phyloP scores from a whole-genome alignment of 2,888 invertebrate genomes.

The Limenitis camilla region DNA sequence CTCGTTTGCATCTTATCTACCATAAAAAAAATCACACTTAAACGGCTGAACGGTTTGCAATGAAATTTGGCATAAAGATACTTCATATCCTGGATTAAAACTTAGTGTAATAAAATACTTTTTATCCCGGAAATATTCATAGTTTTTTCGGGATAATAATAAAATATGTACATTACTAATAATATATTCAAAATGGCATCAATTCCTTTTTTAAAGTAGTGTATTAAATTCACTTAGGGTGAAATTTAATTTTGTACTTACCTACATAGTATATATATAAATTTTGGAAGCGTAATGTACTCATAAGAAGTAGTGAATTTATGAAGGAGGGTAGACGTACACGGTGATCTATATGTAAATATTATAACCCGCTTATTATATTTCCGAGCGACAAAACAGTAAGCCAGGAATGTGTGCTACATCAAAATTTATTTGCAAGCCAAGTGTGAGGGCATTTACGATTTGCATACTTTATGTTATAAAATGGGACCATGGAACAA shows the following conservation, averaged over 20 bases:
- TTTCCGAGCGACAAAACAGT: slow-evolving; percentile 49
- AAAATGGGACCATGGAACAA: too few species aligned
- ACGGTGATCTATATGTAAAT: slow-evolving; percentile 72
- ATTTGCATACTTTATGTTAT: slow-evolving; percentile 21
- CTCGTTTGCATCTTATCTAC: too few species aligned
- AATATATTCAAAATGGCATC: too few species aligned
- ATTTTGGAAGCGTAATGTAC: background rate
- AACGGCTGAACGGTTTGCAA: too few species aligned
- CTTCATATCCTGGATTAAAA: too few species aligned
- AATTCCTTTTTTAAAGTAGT: too few species aligned
- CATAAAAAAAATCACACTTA: too few species aligned
- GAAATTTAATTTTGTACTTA: slow-evolving; percentile 15
- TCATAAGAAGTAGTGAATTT: slow-evolving; percentile 57
- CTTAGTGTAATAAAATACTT: too few species aligned
- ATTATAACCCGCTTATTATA: slow-evolving; percentile 72
- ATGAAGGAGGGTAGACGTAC: slow-evolving; percentile 38
- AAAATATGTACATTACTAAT: background rate
- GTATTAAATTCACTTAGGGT: too few species aligned
- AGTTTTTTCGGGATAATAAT: too few species aligned
- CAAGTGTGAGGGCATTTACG: slow-evolving; percentile 36
- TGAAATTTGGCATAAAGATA: too few species aligned
- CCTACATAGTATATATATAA: background rate
- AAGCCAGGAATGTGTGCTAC: slow-evolving; percentile 55
- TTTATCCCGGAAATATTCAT: too few species aligned
- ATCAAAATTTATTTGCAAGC: slow-evolving; percentile 59